A percentile compares a stretch with the other conserved stretches of the same genome.
These are phyloP conservation scores for Platycercus adscitus DNA, from an alignment of 2,113 vertebrate species.

Conservation along the genomic window DNA sequence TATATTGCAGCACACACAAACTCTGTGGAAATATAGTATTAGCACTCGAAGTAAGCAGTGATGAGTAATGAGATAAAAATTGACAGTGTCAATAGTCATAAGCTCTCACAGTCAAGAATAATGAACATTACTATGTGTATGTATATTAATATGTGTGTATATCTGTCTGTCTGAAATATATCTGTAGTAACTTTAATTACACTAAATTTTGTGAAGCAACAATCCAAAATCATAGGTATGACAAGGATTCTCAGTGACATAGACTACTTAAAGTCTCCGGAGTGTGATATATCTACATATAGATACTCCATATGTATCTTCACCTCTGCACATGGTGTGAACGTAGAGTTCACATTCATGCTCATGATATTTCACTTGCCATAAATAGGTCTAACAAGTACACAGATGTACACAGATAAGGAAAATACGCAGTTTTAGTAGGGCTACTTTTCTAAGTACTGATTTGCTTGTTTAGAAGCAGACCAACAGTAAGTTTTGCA, in stretches of 20 bases:
- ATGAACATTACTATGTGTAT: conserved; percentile 72
- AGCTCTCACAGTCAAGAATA: conserved; percentile 83
- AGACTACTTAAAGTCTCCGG: not conserved
- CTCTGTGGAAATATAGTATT: conserved; percentile 74
- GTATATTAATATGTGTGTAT: not conserved
- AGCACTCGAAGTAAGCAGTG: conserved; percentile 77
- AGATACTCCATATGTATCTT: not conserved
- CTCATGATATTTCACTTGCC: not conserved
- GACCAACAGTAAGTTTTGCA: not conserved
- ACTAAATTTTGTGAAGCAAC: conserved; percentile 24
- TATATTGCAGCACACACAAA: conserved; percentile 82
- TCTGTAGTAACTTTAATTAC: conserved; percentile 21
- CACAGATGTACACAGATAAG: not conserved
- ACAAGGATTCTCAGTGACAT: conserved; percentile 9
- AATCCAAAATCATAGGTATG: conserved; percentile 17
- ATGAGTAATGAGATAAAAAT: conserved; percentile 86
- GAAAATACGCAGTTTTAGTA: not conserved
- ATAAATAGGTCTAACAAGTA: not conserved
- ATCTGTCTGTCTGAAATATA: conserved; percentile 52
- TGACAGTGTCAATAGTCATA: conserved; percentile 90
- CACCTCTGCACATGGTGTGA: not conserved
- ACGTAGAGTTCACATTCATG: not conserved
- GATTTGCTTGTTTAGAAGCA: not conserved
- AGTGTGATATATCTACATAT: not conserved
- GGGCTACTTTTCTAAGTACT: not conserved